A percentile compares a stretch with the other conserved stretches of the same genome.
phyloP scores from a whole-genome alignment of 2,113 vertebrate genomes.

The Epinephelus fuscoguttatus region DNA sequence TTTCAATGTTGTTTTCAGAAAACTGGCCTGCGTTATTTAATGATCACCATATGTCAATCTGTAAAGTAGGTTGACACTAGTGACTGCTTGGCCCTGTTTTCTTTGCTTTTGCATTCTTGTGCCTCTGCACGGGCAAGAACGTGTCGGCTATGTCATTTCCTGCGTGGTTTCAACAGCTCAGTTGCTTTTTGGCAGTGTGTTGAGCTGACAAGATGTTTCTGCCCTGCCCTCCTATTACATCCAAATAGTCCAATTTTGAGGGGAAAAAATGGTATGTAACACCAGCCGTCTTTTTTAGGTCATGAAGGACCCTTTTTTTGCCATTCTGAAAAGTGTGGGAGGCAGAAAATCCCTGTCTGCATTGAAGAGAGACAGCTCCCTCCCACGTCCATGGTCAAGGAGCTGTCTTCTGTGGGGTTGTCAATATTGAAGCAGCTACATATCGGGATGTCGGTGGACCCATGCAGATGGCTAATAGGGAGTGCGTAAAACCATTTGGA shows the following conservation, averaged over 20 bases:
- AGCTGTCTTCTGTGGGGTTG: constrained; percentile 23
- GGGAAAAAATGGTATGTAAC: not conserved
- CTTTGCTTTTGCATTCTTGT: constrained; percentile 12
- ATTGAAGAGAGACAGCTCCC: constrained; percentile 2
- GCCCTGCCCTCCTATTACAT: constrained; percentile 22
- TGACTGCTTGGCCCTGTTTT: not conserved
- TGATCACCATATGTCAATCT: not conserved
- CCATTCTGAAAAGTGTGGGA: constrained; percentile 31
- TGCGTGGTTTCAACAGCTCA: constrained; percentile 35
- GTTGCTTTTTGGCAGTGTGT: constrained; percentile 41
- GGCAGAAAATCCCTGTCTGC: constrained; percentile 50
- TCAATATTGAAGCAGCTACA: constrained; percentile 18
- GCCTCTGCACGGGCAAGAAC: constrained; percentile 1
- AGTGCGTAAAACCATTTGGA: not conserved
- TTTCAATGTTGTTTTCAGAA: constrained; percentile 38
- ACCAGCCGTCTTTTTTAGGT: constrained; percentile 46
- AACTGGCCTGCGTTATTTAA: not conserved
- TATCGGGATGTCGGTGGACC: not conserved
- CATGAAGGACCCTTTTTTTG: not conserved
- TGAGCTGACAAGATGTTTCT: constrained; percentile 34
- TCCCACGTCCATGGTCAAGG: constrained; percentile 40
- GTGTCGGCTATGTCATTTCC: constrained; percentile 52
- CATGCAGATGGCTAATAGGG: not conserved
- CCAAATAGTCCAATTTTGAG: constrained; percentile 13
- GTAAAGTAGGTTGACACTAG: not conserved